These are phyloP conservation scores for Heliconius hortense DNA, from an alignment of 2,888 invertebrate genomes.

Conservation along the genomic window DNA sequence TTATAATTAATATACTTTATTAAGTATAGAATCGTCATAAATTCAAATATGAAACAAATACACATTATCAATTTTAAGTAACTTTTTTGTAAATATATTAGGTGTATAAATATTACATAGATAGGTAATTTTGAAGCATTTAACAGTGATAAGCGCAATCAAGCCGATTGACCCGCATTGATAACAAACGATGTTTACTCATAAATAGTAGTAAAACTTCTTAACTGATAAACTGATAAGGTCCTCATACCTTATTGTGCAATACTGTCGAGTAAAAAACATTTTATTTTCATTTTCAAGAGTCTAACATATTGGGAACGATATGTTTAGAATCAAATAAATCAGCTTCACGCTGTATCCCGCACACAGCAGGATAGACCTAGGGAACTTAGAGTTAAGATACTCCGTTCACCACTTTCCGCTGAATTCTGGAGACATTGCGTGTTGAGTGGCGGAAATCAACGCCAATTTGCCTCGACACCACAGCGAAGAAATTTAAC, in stretches of 20 bases:
- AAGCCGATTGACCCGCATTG: conserved; percentile 68
- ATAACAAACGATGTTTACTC: conserved; percentile 60
- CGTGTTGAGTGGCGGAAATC: too few relatives aligned
- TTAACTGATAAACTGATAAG: conserved; percentile 61
- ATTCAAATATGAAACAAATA: not conserved
- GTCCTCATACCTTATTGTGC: conserved; percentile 47
- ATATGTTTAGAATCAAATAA: too few relatives aligned
- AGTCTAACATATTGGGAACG: too few relatives aligned
- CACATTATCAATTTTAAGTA: not conserved
- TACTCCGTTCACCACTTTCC: too few relatives aligned
- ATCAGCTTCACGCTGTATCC: too few relatives aligned
- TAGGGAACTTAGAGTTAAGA: too few relatives aligned
- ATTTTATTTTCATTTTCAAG: not conserved
- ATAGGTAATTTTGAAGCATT: conserved; percentile 35
- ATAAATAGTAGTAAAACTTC: conserved; percentile 58
- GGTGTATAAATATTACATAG: not conserved
- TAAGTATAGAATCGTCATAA: not conserved
- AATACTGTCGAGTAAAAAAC: conserved; percentile 43
- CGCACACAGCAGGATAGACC: too few relatives aligned
- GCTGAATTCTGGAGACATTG: too few relatives aligned
- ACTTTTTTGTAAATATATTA: not conserved
- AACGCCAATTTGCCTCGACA: too few relatives aligned
- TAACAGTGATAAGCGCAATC: conserved; percentile 54
- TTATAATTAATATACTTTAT: too few relatives aligned
- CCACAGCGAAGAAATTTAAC: too few relatives aligned